Percentiles rank a stretch among this genome's conserved stretches.
Conservation (phyloP, 2,888 invertebrate genomes). For the Conistra vaccinii region DNA sequence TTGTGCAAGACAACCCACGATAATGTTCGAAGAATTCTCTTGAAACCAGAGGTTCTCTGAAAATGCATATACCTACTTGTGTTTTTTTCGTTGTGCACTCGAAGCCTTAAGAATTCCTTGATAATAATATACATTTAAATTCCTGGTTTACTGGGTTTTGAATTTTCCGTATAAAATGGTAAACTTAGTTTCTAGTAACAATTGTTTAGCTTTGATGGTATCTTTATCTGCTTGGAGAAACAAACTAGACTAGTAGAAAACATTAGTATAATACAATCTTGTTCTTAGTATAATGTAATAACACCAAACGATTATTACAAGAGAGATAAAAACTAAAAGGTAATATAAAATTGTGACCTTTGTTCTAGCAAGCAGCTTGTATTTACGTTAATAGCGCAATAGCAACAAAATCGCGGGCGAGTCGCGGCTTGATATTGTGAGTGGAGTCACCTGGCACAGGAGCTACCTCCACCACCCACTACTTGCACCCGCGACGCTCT, state of each 20-base stretch:
- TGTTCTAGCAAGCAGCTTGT: constrained; percentile 18
- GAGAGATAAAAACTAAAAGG: constrained; percentile 36
- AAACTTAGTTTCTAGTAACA: background rate
- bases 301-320: constrained; percentile 29
- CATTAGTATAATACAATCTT: constrained; percentile 12
- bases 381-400: constrained; percentile 48
- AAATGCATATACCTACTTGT: background rate
- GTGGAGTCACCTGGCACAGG: constrained; percentile 50
- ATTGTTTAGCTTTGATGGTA: background rate
- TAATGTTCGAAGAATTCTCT: background rate
- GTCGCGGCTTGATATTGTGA: constrained; percentile 47
- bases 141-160: too few species aligned
- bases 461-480: constrained; percentile 39
- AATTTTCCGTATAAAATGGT: background rate
- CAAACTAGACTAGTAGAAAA: constrained; percentile 9
- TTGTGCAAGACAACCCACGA: background rate
- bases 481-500: constrained; percentile 18
- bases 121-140: background rate
- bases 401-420: constrained; percentile 31
- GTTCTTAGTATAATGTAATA: background rate
- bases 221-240: background rate
- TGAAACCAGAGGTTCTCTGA: background rate
- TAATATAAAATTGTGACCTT: constrained; percentile 22
- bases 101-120: background rate
- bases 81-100: background rate